Evolutionary conservation across 1,140 invertebrate species (phyloP).

Genomic region (Elysia chlorotica): DNA sequence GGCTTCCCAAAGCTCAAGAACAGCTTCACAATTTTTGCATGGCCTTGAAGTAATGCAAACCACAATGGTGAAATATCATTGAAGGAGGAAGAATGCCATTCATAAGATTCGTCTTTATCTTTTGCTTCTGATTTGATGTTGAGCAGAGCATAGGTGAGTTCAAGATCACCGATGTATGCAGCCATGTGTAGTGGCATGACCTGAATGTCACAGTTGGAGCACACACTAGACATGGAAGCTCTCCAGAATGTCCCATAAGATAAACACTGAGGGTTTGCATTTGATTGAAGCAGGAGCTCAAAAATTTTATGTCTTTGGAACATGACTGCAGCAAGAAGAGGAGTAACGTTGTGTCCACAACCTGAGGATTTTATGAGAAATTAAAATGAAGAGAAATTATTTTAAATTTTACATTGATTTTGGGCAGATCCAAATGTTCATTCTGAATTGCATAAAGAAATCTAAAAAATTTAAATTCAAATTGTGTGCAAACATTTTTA

Average conservation of each 20-base stretch:
- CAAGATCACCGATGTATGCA: slow-evolving; percentile 21
- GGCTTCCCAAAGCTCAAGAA: slow-evolving; percentile 23
- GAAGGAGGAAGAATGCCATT: background rate
- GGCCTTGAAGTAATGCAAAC: slow-evolving; percentile 24
- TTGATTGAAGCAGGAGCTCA: slow-evolving; percentile 14
- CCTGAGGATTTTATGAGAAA: too few species aligned
- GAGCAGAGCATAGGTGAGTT: background rate
- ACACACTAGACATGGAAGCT: slow-evolving; percentile 12
- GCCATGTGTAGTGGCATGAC: slow-evolving; percentile 24
- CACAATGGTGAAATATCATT: slow-evolving; percentile 28
- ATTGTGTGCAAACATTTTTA: too few species aligned
- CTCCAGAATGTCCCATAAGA: slow-evolving; percentile 24
- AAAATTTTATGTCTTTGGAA: background rate
- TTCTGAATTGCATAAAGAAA: too few species aligned
- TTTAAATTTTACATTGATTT: too few species aligned
- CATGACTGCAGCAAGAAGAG: slow-evolving; percentile 25
- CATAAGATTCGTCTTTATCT: background rate
- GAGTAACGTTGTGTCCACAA: slow-evolving; percentile 25
- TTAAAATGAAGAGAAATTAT: too few species aligned
- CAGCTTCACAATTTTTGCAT: slow-evolving; percentile 15
- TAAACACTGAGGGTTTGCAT: slow-evolving; percentile 11
- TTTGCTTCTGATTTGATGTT: background rate
- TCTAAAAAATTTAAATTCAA: too few species aligned
- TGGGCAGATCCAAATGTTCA: too few species aligned
- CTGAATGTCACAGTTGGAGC: slow-evolving; percentile 24